Base-by-base conservation (phyloP, 2,797 vertebrate genomes). In the Anguilla megastoma region DNA sequence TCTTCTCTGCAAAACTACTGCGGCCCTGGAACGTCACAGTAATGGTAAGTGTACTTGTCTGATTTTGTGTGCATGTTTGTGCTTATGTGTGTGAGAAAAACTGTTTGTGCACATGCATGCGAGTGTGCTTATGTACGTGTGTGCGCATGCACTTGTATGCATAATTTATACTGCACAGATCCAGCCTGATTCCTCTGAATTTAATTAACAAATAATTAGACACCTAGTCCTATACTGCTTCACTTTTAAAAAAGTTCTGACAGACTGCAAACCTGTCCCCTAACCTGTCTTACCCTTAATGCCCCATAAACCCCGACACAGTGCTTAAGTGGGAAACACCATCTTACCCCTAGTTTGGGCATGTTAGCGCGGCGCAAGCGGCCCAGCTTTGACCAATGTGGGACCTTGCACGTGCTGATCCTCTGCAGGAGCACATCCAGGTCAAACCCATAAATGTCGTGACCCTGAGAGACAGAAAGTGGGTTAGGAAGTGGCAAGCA, bases 401-500 rank as follows among this genome's bases (percentile, higher is more conserved):
- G 98, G 93, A 99, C 98, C 93, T 99, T 99, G 92, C 97, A 97
- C 33, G 88, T 89, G 87, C 93, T 97, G 94, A 99, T 98, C 94
- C 99, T 96, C 94, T 99, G 98, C 91, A 99, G 96, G 60, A 99
- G 96, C 88, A 99, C 97, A 94, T 99, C 98, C 92, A 99, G 95
- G 95, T 99, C 98, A 95, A 99, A 99, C n/a, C 98, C 97, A 93
- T 98, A 98, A 94, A 99, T 98, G 95, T 98, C 98, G 90, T 97
- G 96, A 92, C 96, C 96, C 96, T 88, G 27, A 89, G 80, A 90
- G 79, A 89, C 41, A 80, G 76, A 18, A 48, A 80, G 76, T n/a
- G 8, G 76, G 41, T 48, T 45, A 45, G 33, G 1, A 36, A n/a
- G 45, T 74, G 12, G 69, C 27, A 30, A 0, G 10, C 30, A 33